Evolutionary conservation across 2,888 invertebrate species (phyloP).

Genomic region (Nebria salina): DNA sequence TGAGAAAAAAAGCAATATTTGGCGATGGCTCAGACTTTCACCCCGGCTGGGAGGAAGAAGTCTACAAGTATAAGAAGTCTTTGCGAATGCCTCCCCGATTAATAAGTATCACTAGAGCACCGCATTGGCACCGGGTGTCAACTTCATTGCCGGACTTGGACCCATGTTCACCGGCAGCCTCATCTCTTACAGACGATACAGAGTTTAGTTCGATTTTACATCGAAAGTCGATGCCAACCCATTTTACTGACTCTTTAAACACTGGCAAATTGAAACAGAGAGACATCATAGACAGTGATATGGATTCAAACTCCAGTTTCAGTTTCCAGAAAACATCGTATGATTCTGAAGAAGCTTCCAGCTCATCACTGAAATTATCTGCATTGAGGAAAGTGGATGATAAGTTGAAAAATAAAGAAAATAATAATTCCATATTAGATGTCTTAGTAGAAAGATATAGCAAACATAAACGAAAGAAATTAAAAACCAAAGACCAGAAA

Average conservation of each 20-base stretch:
- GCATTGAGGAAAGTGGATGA: constrained; percentile 60
- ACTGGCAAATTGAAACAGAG: constrained; percentile 59
- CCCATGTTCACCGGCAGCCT: constrained; percentile 76
- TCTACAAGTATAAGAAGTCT: constrained; percentile 83
- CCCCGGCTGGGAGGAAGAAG: constrained; percentile 85
- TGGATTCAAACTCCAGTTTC: constrained; percentile 73
- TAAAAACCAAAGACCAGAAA: constrained; percentile 67
- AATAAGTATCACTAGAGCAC: constrained; percentile 81
- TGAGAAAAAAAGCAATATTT: constrained; percentile 69
- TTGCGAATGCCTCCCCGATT: constrained; percentile 82
- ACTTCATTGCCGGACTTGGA: constrained; percentile 83
- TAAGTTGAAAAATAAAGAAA: constrained; percentile 60
- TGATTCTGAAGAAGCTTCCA: constrained; percentile 74
- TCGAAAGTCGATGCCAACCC: constrained; percentile 26
- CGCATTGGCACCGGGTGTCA: constrained; percentile 74
- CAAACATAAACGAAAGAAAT: constrained; percentile 66
- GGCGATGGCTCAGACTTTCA: constrained; percentile 78
- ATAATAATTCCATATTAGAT: constrained; percentile 71
- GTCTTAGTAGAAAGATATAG: constrained; percentile 74
- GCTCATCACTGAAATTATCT: constrained; percentile 73
- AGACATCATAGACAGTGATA: constrained; percentile 69
- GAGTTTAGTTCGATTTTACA: constrained; percentile 44
- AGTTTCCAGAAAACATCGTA: constrained; percentile 68
- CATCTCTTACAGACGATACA: constrained; percentile 69
- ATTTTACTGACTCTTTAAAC: constrained; percentile 18